A percentile compares a stretch with the other conserved stretches of the same genome.
These are phyloP conservation scores for Sinosuthora webbiana DNA, from an alignment of 2,113 vertebrate genomes.

Conservation along the genomic window DNA sequence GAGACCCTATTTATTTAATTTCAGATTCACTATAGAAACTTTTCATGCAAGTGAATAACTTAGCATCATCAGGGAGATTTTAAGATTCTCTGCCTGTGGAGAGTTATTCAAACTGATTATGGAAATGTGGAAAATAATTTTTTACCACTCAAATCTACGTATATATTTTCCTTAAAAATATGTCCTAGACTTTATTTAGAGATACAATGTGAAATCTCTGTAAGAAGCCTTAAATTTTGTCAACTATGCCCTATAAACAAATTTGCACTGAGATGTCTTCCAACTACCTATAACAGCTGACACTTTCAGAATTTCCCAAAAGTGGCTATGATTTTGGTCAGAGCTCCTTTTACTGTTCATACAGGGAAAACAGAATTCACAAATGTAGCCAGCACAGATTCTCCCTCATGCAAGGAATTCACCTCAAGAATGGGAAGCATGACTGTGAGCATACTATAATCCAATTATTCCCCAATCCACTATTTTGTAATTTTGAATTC, in stretches of 20 bases:
- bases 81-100: conserved; percentile 25
- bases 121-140: neutral
- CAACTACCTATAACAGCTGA: neutral
- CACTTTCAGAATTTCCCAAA: neutral
- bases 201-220: neutral
- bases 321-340: neutral
- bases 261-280: neutral
- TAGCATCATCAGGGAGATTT: conserved; percentile 14
- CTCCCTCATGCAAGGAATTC: neutral
- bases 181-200: neutral
- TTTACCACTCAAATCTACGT: neutral
- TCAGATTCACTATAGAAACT: conserved; percentile 30
- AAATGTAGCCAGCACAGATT: neutral
- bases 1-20: conserved; percentile 13
- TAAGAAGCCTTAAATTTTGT: neutral
- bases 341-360: neutral
- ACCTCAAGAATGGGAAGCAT: neutral
- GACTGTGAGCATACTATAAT: neutral
- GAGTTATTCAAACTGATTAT: conserved; percentile 32
- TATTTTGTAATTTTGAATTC: neutral
- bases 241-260: neutral
- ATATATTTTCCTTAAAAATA: neutral
- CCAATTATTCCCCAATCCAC: neutral
- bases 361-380: neutral
- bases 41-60: conserved; percentile 30